phyloP scores from a whole-genome alignment of 64 coral and sea anemone genomes.

The Acropora yongei region DNA sequence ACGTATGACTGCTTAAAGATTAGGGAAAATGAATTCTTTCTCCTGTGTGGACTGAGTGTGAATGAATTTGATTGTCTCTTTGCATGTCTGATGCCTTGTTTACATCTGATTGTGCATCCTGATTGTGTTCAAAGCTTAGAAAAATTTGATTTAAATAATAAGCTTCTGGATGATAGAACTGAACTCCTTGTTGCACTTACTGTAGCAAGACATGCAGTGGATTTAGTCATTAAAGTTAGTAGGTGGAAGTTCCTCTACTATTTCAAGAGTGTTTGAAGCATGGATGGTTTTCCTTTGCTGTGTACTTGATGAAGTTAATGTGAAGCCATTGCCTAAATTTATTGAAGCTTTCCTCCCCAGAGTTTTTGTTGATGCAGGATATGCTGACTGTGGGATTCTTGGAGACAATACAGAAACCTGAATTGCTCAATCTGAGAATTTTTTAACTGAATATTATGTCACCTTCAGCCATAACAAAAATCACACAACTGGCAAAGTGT shows the following conservation, averaged over 20 bases:
- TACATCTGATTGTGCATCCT: not conserved
- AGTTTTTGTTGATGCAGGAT: constrained; percentile 30
- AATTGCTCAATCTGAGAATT: constrained; percentile 33
- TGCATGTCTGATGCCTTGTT: constrained; percentile 61
- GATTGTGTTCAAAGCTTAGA: too few species aligned
- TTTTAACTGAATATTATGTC: constrained; percentile 33
- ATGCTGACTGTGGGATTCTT: constrained; percentile 6
- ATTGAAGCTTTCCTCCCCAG: constrained; percentile 16
- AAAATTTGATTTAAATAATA: too few species aligned
- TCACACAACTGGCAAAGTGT: constrained; percentile 46
- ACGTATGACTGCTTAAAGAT: constrained; percentile 64
- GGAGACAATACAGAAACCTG: not conserved
- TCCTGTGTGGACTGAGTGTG: constrained; percentile 66
- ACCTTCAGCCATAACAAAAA: constrained; percentile 40
- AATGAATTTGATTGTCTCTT: constrained; percentile 61
- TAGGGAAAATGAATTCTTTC: constrained; percentile 58
- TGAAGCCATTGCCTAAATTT: constrained; percentile 25
- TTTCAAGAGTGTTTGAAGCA: constrained; percentile 30
- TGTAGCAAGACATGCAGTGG: not conserved
- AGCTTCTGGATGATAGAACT: too few species aligned
- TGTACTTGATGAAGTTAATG: constrained; percentile 39
- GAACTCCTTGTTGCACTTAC: too few species aligned
- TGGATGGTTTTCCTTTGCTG: constrained; percentile 58
- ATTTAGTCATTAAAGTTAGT: constrained; percentile 47
- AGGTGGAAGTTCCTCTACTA: constrained; percentile 36